These are phyloP conservation scores for Porites rus DNA, from an alignment of 92 coral and sea anemone genomes.

Conservation along the genomic window DNA sequence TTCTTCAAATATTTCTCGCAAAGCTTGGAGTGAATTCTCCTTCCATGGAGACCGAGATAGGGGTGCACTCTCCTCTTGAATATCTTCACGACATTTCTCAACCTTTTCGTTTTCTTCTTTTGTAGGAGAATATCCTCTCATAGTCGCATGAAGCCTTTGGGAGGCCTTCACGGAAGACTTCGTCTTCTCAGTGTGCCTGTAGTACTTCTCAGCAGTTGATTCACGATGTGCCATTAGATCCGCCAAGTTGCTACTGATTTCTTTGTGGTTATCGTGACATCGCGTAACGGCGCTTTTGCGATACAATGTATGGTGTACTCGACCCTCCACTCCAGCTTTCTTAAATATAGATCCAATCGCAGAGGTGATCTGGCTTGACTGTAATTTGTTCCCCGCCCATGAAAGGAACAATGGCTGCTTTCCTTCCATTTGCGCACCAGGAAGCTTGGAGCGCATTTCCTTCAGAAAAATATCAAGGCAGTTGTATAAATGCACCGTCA, in stretches of 20 bases:
- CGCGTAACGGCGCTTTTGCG: constrained; percentile 60
- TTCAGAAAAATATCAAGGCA: constrained; percentile 44
- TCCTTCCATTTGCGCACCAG: constrained; percentile 13
- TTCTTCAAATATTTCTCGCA: constrained; percentile 10
- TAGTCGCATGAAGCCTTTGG: constrained; percentile 1
- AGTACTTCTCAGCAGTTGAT: constrained; percentile 61
- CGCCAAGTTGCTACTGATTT: constrained; percentile 55
- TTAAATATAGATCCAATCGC: constrained; percentile 54
- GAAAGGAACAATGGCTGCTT: constrained; percentile 48
- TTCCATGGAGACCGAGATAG: constrained; percentile 21
- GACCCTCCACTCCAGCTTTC: constrained; percentile 55
- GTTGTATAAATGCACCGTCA: constrained; percentile 47
- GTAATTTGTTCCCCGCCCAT: constrained; percentile 57
- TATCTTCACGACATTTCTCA: not conserved
- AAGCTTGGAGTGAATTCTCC: not conserved
- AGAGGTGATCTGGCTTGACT: constrained; percentile 47
- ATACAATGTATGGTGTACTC: constrained; percentile 55
- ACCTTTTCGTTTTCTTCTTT: not conserved
- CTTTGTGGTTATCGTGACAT: constrained; percentile 48
- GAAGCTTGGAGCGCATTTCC: constrained; percentile 47
- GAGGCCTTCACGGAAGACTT: constrained; percentile 62
- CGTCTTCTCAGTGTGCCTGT: constrained; percentile 33
- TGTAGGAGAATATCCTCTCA: not conserved
- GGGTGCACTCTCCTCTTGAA: not conserved
- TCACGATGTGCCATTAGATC: constrained; percentile 73